Conservation (phyloP, 2,888 invertebrate species). For the Thalpophila matura region DNA sequence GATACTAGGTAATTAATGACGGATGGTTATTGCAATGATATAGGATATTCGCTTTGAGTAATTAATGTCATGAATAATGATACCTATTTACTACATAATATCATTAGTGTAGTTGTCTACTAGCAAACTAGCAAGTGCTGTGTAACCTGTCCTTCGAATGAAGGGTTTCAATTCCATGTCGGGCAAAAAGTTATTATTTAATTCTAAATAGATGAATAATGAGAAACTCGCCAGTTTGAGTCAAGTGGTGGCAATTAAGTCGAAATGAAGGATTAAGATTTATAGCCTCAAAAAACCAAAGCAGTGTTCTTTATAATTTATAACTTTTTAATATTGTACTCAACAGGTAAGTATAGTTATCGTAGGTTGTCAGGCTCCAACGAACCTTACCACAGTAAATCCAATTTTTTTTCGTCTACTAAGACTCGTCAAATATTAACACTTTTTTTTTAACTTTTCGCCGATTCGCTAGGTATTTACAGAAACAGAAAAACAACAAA, state of each 20-base stretch:
- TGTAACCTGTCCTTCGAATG: not conserved
- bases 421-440: too few relatives aligned
- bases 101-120: too few relatives aligned
- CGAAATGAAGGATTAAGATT: too few relatives aligned
- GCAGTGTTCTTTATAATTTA: too few relatives aligned
- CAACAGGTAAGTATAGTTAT: too few relatives aligned
- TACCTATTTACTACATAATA: conserved; percentile 17
- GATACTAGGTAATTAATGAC: conserved; percentile 49
- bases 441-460: not conserved
- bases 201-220: not conserved
- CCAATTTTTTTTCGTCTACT: too few relatives aligned
- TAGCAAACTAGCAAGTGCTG: not conserved
- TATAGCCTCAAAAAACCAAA: too few relatives aligned
- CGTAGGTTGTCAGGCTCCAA: too few relatives aligned
- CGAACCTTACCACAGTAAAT: too few relatives aligned
- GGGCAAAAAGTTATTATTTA: not conserved
- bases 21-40: conserved; percentile 33
- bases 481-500: not conserved
- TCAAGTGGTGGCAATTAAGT: too few relatives aligned
- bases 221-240: too few relatives aligned
- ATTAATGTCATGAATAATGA: conserved; percentile 52
- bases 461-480: conserved; percentile 6
- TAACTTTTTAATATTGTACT: too few relatives aligned
- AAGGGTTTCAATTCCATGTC: not conserved
- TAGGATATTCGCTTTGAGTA: conserved; percentile 25